Conservation (phyloP, 2,888 invertebrate species). For the Phoronis australis region DNA sequence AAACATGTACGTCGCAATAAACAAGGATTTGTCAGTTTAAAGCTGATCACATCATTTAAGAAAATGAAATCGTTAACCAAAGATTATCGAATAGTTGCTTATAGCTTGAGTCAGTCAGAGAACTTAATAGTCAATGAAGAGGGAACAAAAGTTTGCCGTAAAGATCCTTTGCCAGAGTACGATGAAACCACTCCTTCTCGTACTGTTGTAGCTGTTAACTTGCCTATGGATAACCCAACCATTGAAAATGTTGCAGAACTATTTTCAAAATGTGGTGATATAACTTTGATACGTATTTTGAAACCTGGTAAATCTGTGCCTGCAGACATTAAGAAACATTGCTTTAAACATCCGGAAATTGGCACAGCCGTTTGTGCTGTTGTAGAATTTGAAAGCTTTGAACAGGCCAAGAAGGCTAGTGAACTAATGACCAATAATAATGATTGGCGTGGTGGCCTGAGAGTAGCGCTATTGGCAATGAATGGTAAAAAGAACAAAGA, state of each 20-base stretch:
- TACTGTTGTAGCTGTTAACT: constrained; percentile 79
- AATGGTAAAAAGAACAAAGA: constrained; percentile 32
- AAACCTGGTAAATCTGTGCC: constrained; percentile 86
- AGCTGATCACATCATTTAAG: constrained; percentile 90
- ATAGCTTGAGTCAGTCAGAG: constrained; percentile 71
- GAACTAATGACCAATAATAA: constrained; percentile 52
- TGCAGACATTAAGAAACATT: constrained; percentile 83
- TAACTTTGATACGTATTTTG: constrained; percentile 79
- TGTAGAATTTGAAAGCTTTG: constrained; percentile 84
- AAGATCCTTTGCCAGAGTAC: constrained; percentile 78
- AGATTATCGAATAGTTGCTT: constrained; percentile 89
- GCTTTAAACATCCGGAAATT: constrained; percentile 83
- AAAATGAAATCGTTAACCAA: constrained; percentile 88
- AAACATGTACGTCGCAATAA: constrained; percentile 93
- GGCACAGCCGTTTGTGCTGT: constrained; percentile 78
- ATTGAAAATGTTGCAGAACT: constrained; percentile 88
- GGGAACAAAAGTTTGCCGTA: constrained; percentile 81
- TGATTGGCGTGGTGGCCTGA: constrained; percentile 49
- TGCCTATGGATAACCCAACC: constrained; percentile 77
- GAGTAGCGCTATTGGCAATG: constrained; percentile 45
- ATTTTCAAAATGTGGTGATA: constrained; percentile 83
- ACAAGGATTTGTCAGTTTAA: constrained; percentile 90
- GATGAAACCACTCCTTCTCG: constrained; percentile 90
- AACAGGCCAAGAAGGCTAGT: constrained; percentile 76
- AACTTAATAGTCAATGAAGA: constrained; percentile 83